Evolutionary conservation across 2,797 vertebrate genomes (phyloP).

Genomic region (Holocentrus rufus): DNA sequence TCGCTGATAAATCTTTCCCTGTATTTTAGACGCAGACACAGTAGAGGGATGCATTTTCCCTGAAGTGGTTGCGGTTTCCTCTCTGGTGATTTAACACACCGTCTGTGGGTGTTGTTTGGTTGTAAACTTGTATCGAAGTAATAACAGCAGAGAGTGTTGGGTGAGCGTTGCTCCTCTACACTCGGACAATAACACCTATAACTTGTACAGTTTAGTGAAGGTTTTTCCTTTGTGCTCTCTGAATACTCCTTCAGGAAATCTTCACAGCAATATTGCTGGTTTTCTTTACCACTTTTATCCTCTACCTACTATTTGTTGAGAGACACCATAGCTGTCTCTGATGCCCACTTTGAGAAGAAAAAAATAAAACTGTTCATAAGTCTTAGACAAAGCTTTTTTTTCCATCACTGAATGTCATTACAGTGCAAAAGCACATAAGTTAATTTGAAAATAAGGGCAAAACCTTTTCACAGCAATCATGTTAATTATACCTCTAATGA

Average conservation of each 20-base stretch:
- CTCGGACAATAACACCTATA: neutral
- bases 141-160: neutral
- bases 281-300: neutral
- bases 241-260: constrained; percentile 14
- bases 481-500: constrained; percentile 33
- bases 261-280: neutral
- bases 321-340: too few relatives aligned
- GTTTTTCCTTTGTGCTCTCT: neutral
- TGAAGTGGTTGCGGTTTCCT: neutral
- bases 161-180: neutral
- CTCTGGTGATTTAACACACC: constrained; percentile 13
- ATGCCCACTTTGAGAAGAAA: neutral
- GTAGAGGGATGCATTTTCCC: neutral
- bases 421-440: neutral
- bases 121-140: neutral
- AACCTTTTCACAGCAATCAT: constrained; percentile 5
- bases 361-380: neutral
- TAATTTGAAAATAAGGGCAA: constrained; percentile 35
- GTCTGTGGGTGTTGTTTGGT: too few relatives aligned
- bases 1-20: neutral
- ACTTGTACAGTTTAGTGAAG: neutral
- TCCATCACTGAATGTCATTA: constrained; percentile 3
- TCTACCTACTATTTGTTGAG: neutral
- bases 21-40: neutral
- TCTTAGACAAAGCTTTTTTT: constrained; percentile 3